Percentiles rank a stretch among this genome's conserved stretches.
phyloP scores from a whole-genome alignment of 1,140 invertebrate species.

The Drosophila melanica region DNA sequence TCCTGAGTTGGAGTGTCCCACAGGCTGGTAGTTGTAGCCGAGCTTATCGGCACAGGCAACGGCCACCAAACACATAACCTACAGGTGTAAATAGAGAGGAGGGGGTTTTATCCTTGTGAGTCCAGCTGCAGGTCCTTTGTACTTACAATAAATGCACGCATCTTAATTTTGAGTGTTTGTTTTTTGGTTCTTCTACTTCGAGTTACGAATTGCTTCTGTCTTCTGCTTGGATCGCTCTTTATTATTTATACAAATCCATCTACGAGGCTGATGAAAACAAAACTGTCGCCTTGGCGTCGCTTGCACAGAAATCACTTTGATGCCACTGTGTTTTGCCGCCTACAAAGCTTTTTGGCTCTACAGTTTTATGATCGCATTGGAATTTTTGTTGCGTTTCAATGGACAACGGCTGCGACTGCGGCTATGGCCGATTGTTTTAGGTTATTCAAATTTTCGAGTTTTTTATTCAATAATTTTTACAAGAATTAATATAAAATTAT shows the following conservation, averaged over 20 bases:
- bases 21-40: conserved; percentile 79
- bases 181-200: conserved; percentile 67
- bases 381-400: conserved; percentile 75
- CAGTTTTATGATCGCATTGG: conserved; percentile 65
- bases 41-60: conserved; percentile 76
- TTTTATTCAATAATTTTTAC: conserved; percentile 76
- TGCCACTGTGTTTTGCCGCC: conserved; percentile 78
- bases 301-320: conserved; percentile 75
- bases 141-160: conserved; percentile 78
- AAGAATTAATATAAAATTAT: conserved; percentile 79
- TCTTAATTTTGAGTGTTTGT: conserved; percentile 43
- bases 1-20: conserved; percentile 57
- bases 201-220: conserved; percentile 65
- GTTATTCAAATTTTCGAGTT: conserved; percentile 76
- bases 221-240: conserved; percentile 61
- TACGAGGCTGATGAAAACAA: conserved; percentile 78
- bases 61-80: conserved; percentile 74
- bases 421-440: conserved; percentile 52
- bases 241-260: conserved; percentile 81
- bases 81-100: not conserved
- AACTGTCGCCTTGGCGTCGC: conserved; percentile 57
- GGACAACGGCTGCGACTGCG: conserved; percentile 44
- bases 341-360: conserved; percentile 67
- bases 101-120: conserved; percentile 19
- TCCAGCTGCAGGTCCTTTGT: conserved; percentile 8